A percentile compares a stretch with the other conserved stretches of the same genome.
Conservation (phyloP, 30 jellyfish, hydroid and myxozoan species). For the Cassiopea xamachana region DNA sequence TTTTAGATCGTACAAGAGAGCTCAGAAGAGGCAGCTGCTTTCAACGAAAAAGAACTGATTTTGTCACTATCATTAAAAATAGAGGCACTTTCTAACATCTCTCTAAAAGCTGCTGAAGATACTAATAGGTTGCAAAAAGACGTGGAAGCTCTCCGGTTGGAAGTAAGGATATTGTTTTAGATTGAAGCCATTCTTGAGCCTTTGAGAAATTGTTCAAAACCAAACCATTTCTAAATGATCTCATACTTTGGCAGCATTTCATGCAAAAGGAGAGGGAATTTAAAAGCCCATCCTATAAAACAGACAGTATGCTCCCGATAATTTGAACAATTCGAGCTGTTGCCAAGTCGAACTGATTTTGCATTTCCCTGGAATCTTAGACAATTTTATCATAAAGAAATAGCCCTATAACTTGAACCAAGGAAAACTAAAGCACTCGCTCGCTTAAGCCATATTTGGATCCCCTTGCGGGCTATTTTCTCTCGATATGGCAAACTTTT, state of each 20-base stretch:
- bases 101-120: constrained; percentile 6
- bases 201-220: background rate
- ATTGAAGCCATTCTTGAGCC: background rate
- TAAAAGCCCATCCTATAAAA: background rate
- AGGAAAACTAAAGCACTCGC: too few species aligned
- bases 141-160: background rate
- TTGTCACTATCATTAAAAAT: background rate
- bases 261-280: background rate
- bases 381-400: too few species aligned
- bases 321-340: too few species aligned
- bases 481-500: too few species aligned
- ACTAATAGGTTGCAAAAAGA: background rate
- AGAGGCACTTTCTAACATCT: background rate
- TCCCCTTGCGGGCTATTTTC: too few species aligned
- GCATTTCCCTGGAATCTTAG: too few species aligned
- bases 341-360: too few species aligned
- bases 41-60: constrained; percentile 25
- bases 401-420: too few species aligned
- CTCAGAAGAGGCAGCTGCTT: constrained; percentile 2
- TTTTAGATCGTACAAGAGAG: constrained; percentile 30
- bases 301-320: background rate
- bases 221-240: background rate
- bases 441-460: too few species aligned
- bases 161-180: background rate
- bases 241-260: background rate